These are phyloP conservation scores for Elanus axillaris DNA, from an alignment of 2,113 vertebrate species.

Conservation along the genomic window DNA sequence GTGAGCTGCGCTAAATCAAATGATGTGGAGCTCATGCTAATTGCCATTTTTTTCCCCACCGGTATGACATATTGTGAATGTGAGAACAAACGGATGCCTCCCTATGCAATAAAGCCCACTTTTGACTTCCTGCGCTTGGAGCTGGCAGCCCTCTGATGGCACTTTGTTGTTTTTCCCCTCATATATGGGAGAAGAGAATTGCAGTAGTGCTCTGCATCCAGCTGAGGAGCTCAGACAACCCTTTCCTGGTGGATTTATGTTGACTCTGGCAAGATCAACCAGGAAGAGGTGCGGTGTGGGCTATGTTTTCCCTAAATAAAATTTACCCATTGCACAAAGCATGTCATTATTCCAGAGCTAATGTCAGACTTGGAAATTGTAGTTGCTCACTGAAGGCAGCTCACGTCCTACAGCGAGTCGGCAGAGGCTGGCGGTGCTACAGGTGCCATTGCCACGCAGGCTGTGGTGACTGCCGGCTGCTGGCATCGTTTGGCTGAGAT, in stretches of 20 bases:
- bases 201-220: neutral
- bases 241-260: neutral
- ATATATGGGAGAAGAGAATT: neutral
- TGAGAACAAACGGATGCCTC: neutral
- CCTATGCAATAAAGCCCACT: neutral
- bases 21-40: neutral
- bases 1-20: constrained; percentile 8
- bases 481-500: neutral
- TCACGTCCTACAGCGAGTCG: neutral
- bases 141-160: neutral
- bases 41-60: neutral
- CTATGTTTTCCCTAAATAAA: neutral
- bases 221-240: neutral
- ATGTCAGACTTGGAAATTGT: neutral
- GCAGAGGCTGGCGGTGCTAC: neutral
- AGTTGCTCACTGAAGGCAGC: neutral
- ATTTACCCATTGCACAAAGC: neutral
- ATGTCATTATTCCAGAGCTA: neutral
- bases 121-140: neutral
- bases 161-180: neutral
- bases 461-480: accelerated
- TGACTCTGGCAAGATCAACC: neutral
- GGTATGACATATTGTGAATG: neutral
- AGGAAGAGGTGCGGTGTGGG: accelerated
- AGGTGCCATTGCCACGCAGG: neutral